Percentiles rank a stretch among this genome's conserved stretches.
phyloP scores from a whole-genome alignment of 2,113 vertebrate species.

The Haemorhous mexicanus region DNA sequence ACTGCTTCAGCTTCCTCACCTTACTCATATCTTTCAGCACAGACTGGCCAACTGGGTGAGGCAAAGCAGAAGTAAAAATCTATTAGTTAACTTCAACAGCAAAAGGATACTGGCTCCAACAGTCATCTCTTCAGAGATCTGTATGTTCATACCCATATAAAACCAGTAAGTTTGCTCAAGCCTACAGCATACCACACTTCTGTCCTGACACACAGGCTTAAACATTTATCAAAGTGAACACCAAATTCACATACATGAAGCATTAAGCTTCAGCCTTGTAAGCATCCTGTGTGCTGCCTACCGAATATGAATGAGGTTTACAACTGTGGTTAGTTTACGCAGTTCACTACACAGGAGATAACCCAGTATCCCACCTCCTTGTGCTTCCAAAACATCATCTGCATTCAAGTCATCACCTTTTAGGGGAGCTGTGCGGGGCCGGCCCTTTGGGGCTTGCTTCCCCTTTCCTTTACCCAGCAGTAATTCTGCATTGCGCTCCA shows the following conservation, averaged over 20 bases:
- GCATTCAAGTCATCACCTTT: constrained; percentile 82
- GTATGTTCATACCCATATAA: background rate
- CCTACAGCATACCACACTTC: background rate
- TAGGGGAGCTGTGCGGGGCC: constrained; percentile 90
- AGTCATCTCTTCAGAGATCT: background rate
- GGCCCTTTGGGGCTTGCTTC: constrained; percentile 83
- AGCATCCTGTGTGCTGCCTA: background rate
- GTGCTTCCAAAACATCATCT: background rate
- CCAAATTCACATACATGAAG: background rate
- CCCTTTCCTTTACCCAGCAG: constrained; percentile 85
- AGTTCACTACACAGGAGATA: background rate
- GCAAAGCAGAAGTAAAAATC: constrained; percentile 25
- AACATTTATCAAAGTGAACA: background rate
- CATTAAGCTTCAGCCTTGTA: background rate
- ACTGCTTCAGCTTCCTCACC: constrained; percentile 95
- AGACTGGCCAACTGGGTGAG: constrained; percentile 87
- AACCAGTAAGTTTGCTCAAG: background rate
- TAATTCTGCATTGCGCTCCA: constrained; percentile 75
- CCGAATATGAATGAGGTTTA: background rate
- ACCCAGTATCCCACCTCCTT: background rate
- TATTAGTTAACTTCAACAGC: background rate
- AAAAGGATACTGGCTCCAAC: background rate
- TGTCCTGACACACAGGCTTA: background rate
- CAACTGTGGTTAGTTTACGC: background rate
- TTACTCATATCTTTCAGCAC: constrained; percentile 95